Evolutionary conservation across 2,797 vertebrate genomes (phyloP).

Genomic region (Chromobotia macracanthus): DNA sequence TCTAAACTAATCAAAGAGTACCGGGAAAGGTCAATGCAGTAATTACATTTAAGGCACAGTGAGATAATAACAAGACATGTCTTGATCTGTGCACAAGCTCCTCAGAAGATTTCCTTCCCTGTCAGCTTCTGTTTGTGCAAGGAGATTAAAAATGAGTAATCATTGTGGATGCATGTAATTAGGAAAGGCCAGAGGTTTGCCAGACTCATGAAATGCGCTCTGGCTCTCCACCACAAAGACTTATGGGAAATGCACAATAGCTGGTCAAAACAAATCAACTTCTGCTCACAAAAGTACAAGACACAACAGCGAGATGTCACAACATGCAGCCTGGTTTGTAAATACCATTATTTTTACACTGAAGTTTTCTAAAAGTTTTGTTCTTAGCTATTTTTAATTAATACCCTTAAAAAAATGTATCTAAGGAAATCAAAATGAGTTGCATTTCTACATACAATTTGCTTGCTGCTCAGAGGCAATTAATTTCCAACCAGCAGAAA

Average conservation of each 20-base stretch:
- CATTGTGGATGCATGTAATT: conserved; percentile 39
- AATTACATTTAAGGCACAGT: conserved; percentile 53
- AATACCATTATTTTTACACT: conserved; percentile 34
- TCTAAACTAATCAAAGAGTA: conserved; percentile 51
- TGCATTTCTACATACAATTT: conserved; percentile 16
- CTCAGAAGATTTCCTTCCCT: conserved; percentile 35
- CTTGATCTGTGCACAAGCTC: conserved; percentile 22
- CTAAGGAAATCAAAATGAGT: conserved; percentile 1
- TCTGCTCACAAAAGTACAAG: not conserved
- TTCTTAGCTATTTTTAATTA: not conserved
- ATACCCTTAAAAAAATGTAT: not conserved
- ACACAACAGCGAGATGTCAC: conserved; percentile 15
- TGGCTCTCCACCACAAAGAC: conserved; percentile 14
- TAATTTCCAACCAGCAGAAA: conserved; percentile 36
- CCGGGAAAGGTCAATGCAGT: conserved; percentile 52
- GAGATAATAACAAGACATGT: conserved; percentile 45
- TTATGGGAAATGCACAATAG: conserved; percentile 21
- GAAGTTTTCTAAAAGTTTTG: conserved; percentile 10
- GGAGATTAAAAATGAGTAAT: conserved; percentile 46
- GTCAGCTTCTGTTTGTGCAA: conserved; percentile 37
- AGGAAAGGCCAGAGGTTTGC: conserved; percentile 44
- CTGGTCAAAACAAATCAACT: conserved; percentile 48
- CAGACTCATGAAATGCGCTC: conserved; percentile 35
- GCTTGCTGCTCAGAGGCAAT: conserved; percentile 43
- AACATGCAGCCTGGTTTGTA: conserved; percentile 29